A percentile compares a stretch with the other conserved stretches of the same genome.
phyloP scores from a whole-genome alignment of 2,113 vertebrate genomes.

The Lasiurus cinereus region DNA sequence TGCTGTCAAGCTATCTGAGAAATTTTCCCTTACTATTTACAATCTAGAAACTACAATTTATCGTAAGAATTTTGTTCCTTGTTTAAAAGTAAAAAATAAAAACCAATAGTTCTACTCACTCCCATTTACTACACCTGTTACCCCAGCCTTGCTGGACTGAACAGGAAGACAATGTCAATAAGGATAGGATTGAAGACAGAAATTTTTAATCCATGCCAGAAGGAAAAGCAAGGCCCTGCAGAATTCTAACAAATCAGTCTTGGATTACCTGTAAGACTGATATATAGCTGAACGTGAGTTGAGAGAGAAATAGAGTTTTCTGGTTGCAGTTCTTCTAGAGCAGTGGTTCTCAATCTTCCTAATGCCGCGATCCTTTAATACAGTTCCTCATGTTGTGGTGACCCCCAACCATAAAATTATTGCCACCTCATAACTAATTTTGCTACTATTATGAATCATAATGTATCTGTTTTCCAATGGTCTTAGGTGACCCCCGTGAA shows the following conservation, averaged over 20 bases:
- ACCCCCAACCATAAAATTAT: too few species aligned
- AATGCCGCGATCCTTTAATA: too few species aligned
- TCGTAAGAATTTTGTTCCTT: neutral
- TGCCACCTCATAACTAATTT: too few species aligned
- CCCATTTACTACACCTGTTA: neutral
- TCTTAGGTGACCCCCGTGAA: too few species aligned
- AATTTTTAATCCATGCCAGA: neutral
- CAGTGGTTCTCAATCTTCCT: too few species aligned
- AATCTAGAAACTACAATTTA: neutral
- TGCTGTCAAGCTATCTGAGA: neutral
- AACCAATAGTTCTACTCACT: neutral
- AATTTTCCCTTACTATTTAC: neutral
- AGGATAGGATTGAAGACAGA: neutral
- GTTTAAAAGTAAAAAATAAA: constrained; percentile 44
- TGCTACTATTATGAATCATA: too few species aligned
- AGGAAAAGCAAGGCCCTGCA: neutral
- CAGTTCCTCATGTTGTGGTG: too few species aligned
- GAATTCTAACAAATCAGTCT: neutral
- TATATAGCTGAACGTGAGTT: neutral
- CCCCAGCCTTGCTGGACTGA: neutral
- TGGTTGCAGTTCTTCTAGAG: neutral
- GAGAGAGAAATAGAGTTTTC: neutral
- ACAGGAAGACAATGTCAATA: neutral
- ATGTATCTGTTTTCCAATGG: too few species aligned
- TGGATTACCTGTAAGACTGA: neutral